Evolutionary conservation across 2,888 invertebrate genomes (phyloP).

Genomic region (Phytoseiulus persimilis): DNA sequence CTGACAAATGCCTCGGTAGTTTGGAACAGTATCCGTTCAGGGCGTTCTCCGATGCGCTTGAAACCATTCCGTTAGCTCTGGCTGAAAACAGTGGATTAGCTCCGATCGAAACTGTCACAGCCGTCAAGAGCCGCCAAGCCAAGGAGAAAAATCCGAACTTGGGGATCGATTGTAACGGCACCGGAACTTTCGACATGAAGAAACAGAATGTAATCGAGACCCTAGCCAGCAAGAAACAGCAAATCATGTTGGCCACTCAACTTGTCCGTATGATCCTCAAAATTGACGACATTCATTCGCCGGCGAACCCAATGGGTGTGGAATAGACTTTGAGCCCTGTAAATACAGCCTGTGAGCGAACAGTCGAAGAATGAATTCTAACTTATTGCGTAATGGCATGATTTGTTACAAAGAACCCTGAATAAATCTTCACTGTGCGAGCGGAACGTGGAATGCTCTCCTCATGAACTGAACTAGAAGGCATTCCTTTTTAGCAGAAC

Average conservation of each 20-base stretch:
- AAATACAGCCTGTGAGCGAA: background rate
- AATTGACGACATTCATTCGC: conserved; percentile 84
- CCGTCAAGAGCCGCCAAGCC: conserved; percentile 79
- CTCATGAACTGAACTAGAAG: no score
- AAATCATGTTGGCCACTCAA: conserved; percentile 90
- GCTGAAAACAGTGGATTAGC: conserved; percentile 92
- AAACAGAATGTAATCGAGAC: conserved; percentile 91
- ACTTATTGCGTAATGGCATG: background rate
- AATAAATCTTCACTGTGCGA: background rate
- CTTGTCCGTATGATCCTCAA: conserved; percentile 99
- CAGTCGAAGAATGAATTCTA: background rate
- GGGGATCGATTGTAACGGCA: conserved; percentile 88
- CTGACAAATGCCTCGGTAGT: conserved; percentile 59
- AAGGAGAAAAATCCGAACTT: conserved; percentile 72
- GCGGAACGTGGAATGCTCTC: background rate
- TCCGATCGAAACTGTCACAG: conserved; percentile 81
- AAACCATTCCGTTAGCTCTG: conserved; percentile 83
- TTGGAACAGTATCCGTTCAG: conserved; percentile 95
- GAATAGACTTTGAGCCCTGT: conserved; percentile 36
- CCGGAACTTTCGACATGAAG: conserved; percentile 80
- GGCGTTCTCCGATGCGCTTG: conserved; percentile 89
- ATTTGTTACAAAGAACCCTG: background rate
- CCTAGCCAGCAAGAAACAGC: conserved; percentile 90
- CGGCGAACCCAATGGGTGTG: conserved; percentile 47
- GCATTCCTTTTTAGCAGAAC: no score